Evolutionary conservation across 2,113 vertebrate species (phyloP), one percentile per base, ranked within the genome.

Genomic region (Coturnix japonica): DNA sequence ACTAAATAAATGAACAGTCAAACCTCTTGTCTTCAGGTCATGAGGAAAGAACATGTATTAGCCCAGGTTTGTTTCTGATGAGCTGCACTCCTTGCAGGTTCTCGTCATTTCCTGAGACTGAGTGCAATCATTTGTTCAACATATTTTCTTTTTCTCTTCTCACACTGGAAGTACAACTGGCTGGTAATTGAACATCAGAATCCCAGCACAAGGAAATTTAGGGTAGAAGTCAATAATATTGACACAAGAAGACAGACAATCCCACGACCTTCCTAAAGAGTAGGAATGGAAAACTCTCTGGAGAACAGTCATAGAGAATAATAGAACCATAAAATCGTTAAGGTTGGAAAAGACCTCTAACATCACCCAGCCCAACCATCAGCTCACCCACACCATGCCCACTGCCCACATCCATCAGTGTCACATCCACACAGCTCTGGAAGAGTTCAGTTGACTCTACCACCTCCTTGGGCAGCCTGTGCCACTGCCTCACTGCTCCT

Each of bases 161-260:
- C 25, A 8, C 22, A 20, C 39, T n/a, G 31, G 49, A 57, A 85
- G 19, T 30, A 73, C 46, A 80, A 41, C 49, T 80, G 64, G n/a
- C 9, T 33, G 25, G 13, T 53, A 30, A 28, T 60, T 54, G 51
- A 57, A 63, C 43, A 17, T 23, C 26, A 71, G 35, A 37, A 8
- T 43, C 8, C 26, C 9, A 33, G 85, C 16, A 60, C 22, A 70
- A 60, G 31, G 13, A 41, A 61, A 22, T 72, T 89, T 16, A 23
- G 26, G 43, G 19, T 85, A 61, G 44, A 63, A 77, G 31, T 79
- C 79, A 43, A 35, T 80, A 60, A 72, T 7, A 31, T 16, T 3
- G n/a, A 21, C 46, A 46, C 5, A 1, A 70, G 19, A 51, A 31
- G 46, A 56, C 0, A 43, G 35, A 19, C 7, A 85, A 47, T 9